phyloP scores from a whole-genome alignment of 2,888 invertebrate genomes.

The Tachina lurida region DNA sequence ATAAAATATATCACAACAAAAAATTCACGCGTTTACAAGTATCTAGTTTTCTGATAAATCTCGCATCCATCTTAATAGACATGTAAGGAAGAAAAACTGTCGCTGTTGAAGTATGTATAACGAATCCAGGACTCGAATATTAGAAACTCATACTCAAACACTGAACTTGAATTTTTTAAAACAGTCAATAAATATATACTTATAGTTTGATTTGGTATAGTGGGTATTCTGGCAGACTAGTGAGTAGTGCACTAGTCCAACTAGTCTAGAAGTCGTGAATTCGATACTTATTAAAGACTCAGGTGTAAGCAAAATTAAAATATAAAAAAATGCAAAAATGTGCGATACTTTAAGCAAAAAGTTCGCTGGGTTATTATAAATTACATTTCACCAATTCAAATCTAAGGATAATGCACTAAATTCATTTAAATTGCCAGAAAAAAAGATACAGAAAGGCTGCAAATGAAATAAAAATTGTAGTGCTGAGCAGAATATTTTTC shows the following conservation, averaged over 20 bases:
- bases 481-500: conserved; percentile 28
- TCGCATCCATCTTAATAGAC: no score
- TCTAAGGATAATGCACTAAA: conserved; percentile 60
- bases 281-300: neutral
- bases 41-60: no score
- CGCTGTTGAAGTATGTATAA: no score
- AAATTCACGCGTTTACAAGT: neutral
- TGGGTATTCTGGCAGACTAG: no score
- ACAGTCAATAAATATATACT: no score
- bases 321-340: neutral
- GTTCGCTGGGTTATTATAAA: conserved; percentile 13
- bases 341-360: neutral
- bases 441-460: neutral
- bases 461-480: conserved; percentile 12
- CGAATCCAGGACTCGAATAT: no score
- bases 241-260: no score
- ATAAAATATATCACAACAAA: conserved; percentile 18
- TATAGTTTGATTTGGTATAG: no score
- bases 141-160: no score
- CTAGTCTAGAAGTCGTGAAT: no score
- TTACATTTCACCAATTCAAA: conserved; percentile 32
- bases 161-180: no score
- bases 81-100: no score
- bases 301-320: neutral
- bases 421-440: conserved; percentile 19